Evolutionary conservation across 2,797 vertebrate species (phyloP), one percentile per base, ranked within the genome.

Genomic region (Sebastes minor): DNA sequence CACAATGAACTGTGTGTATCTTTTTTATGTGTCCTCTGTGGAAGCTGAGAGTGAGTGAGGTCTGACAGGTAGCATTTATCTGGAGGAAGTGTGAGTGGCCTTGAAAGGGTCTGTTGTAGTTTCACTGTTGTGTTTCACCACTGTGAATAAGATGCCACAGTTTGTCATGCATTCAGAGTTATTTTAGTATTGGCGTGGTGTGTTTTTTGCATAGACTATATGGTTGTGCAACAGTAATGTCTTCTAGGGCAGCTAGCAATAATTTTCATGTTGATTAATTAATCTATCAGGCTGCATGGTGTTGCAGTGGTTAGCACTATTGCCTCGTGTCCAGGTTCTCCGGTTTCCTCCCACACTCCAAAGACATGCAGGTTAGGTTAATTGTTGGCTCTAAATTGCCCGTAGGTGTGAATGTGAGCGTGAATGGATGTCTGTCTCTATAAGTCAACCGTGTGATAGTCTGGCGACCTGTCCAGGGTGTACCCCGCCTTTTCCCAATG

Each of bases 1-100:
- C 66, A 71, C 77, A 78, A 67, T 89, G 72, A 84, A 81, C 78
- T 52, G 57, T 78, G 73, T 69, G 81, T 75, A 84, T 81, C 76
- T 78, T 71, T 71, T 84, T 79, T 67, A 80, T 86, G 79, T 68
- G 60, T 76, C 77, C 53, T 49, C 20, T 81, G 71, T 70, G 73
- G 14, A 70, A 65, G 63, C 69, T 74, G 25, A 78, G 64, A 65
- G 49, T 28, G 67, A 85, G n/a, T 16, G 35, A 66, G 52, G 46
- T 55, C 52, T 71, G 64, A 46, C 23, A 75, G 55, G 10, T 5
- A 35, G 42, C 18, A 28, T 78, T 77, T 61, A 76, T 67, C 64
- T 67, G 61, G 55, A 78, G 64, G 72, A 80, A 35, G 52, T 49
- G 72, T 33, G 67, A 52, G 53, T 68, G 56, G 23, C 52, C 18